Evolutionary conservation across 2,113 vertebrate species (phyloP).

Genomic region (Ptyas mucosa): DNA sequence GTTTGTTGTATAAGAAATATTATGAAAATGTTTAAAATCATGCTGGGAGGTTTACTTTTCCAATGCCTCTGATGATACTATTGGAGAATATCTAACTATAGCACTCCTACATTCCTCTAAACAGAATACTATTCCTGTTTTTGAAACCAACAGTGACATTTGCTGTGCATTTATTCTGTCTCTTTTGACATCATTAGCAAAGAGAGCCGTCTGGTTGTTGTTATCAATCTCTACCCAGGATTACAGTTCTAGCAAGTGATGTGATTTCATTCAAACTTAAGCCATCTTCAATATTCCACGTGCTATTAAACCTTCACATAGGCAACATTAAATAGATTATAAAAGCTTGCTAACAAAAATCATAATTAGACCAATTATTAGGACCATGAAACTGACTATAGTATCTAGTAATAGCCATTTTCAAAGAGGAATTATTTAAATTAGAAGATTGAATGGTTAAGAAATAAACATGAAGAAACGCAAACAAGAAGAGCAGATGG

Average conservation of each 20-base stretch:
- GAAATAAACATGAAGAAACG: slow-evolving; percentile 19
- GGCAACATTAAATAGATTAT: not conserved
- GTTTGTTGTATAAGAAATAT: not conserved
- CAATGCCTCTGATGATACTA: not conserved
- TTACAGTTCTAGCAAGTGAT: not conserved
- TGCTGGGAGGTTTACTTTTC: not conserved
- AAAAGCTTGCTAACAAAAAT: not conserved
- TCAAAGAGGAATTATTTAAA: slow-evolving; percentile 12
- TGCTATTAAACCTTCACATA: not conserved
- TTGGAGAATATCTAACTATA: not conserved
- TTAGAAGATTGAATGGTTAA: slow-evolving; percentile 41
- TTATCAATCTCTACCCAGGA: not conserved
- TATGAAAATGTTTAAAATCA: not conserved
- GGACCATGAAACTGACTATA: not conserved
- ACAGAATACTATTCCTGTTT: not conserved
- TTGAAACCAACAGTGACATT: not conserved
- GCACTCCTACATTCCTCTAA: not conserved
- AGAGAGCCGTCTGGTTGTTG: not conserved
- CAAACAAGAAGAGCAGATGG: slow-evolving; percentile 26
- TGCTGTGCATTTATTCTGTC: not conserved
- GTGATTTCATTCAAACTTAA: not conserved
- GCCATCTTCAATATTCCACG: not conserved
- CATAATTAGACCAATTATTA: not conserved
- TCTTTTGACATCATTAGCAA: not conserved
- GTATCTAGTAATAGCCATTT: slow-evolving; percentile 3